Conservation (phyloP, 2,888 invertebrate genomes). For the Pyralis farinalis region DNA sequence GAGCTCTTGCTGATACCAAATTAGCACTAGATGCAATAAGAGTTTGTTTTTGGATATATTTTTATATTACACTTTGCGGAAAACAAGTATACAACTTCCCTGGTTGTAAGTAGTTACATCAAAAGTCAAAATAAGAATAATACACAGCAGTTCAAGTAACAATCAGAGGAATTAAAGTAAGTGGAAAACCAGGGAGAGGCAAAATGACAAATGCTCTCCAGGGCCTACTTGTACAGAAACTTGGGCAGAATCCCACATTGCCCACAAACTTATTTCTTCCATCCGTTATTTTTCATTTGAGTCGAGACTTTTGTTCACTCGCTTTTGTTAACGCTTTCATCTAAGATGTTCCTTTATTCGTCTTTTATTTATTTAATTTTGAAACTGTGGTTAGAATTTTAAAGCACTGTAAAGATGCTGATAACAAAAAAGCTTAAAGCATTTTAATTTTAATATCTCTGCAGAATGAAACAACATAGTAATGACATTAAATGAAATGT, state of each 20-base stretch:
- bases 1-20: too few relatives aligned
- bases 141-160: slow-evolving; percentile 16
- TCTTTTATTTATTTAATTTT: neutral
- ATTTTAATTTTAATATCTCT: too few relatives aligned
- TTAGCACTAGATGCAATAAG: too few relatives aligned
- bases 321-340: neutral
- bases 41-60: too few relatives aligned
- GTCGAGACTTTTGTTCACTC: slow-evolving; percentile 43
- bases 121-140: neutral
- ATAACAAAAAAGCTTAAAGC: too few relatives aligned
- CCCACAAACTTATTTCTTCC: slow-evolving; percentile 40
- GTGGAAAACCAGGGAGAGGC: slow-evolving; percentile 20
- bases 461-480: too few relatives aligned
- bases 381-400: too few relatives aligned
- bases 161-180: slow-evolving; percentile 38
- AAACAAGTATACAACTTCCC: too few relatives aligned
- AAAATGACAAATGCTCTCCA: slow-evolving; percentile 50
- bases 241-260: slow-evolving; percentile 32
- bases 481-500: too few relatives aligned
- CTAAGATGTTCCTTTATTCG: neutral
- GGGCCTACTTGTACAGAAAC: slow-evolving; percentile 38
- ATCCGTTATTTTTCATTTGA: slow-evolving; percentile 47
- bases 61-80: too few relatives aligned
- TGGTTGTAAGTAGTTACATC: too few relatives aligned
- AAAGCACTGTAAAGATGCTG: too few relatives aligned